Conservation (phyloP, 2,888 invertebrate species). For the Epirrhoe tristata region DNA sequence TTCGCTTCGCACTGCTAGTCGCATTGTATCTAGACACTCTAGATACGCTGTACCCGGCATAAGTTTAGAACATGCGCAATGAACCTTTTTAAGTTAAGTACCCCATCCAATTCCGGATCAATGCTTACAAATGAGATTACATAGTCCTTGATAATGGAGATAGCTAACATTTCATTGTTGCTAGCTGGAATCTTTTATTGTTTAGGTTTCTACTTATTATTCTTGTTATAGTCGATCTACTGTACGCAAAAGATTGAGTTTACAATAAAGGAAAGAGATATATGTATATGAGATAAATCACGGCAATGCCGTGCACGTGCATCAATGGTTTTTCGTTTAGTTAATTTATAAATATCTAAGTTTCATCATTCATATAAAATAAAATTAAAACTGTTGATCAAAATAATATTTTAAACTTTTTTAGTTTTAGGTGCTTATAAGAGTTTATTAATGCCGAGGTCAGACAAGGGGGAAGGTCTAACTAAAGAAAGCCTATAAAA, state of each 20-base stretch:
- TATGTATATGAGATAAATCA: too few species aligned
- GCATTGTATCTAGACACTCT: conserved; percentile 23
- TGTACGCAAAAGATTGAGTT: too few species aligned
- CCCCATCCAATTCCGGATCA: conserved; percentile 50
- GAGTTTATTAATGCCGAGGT: conserved; percentile 46
- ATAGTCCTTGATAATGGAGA: conserved; percentile 7
- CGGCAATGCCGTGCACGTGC: too few species aligned
- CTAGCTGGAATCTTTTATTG: not conserved
- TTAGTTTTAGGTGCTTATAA: conserved; percentile 16
- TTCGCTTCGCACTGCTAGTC: conserved; percentile 51
- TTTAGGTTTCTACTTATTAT: not conserved
- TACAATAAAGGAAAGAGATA: too few species aligned
- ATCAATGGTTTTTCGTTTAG: too few species aligned
- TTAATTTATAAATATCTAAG: too few species aligned
- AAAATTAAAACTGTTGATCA: too few species aligned
- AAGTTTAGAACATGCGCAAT: conserved; percentile 65
- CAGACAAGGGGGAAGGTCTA: conserved; percentile 54
- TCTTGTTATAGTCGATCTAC: not conserved
- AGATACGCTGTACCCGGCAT: conserved; percentile 51
- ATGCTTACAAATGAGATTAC: conserved; percentile 21
- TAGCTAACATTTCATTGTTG: conserved; percentile 7
- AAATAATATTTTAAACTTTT: not conserved
- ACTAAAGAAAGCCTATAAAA: conserved; percentile 59
- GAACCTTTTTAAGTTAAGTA: conserved; percentile 60
- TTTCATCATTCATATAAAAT: too few species aligned